Evolutionary conservation across 1,140 invertebrate genomes (phyloP), one percentile per base, ranked within the genome.

Genomic region (Drosophila bocki): DNA sequence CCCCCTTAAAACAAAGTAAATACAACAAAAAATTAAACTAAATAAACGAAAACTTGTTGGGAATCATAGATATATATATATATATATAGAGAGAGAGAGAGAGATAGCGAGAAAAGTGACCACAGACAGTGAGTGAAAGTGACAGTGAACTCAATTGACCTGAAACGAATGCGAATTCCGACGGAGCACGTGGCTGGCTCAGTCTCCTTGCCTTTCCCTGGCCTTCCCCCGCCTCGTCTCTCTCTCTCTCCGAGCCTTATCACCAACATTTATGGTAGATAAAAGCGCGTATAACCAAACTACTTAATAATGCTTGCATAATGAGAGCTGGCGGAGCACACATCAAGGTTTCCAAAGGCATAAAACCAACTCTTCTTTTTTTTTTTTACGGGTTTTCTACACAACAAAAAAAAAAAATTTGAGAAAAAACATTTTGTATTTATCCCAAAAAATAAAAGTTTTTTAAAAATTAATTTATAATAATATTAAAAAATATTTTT

Each of bases 131-230:
- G 51, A 83, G 83, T 86, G 83, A 86, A 87, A 86, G 83, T 80
- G 84, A 83, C 81, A 90, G 88, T 91, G 90, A 91, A 91, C 88
- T 86, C 75, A 37, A 75, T 62, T 91, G 84, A 91, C 84, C 90
- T 65, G 70, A 57, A 76, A 58, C 54, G 62, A 57, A 72, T 72
- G 26, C 53, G 62, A 76, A 72, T 44, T 37, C 0, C 59, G 32
- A 26, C 8, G 32, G 22, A 62, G 74, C 74, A 75, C 74, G 74
- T 75, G 74, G 71, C 44, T 58, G 47, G n/a, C 56, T 47, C 35
- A 7, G 22, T 41, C 22, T 45, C 44, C 53, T 33, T 8, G 47
- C 29, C 32, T 33, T 32, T 26, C 13, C 22, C 29, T 12, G 2
- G 7, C 7, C 11, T 22, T 11, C 4, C 26, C 39, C 33, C n/a